Conservation (phyloP, 2,888 invertebrate species). For the Acleris holmiana region DNA sequence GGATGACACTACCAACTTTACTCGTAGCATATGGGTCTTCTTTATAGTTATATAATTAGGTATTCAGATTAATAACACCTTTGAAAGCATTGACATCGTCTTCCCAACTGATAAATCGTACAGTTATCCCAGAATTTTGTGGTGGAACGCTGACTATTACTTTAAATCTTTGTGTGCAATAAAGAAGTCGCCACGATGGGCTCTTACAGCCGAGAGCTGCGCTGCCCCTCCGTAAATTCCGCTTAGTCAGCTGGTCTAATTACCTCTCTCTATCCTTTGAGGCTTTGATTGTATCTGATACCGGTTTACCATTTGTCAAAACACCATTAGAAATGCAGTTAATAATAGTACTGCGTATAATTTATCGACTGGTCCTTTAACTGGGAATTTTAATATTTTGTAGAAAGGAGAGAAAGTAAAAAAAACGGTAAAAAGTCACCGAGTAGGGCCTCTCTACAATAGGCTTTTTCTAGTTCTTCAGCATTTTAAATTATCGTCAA, state of each 20-base stretch:
- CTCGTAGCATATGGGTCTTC: no score
- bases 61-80: no score
- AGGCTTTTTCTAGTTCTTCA: no score
- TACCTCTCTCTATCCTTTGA: conserved; percentile 55
- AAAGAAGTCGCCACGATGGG: conserved; percentile 61
- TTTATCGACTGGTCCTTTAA: no score
- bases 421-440: no score
- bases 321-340: conserved; percentile 42
- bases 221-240: conserved; percentile 62
- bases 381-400: no score
- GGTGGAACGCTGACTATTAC: conserved; percentile 53
- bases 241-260: conserved; percentile 70
- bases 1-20: no score
- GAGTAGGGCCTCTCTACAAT: no score
- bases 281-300: conserved; percentile 55
- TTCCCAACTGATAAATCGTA: conserved; percentile 64
- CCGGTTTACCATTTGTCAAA: conserved; percentile 58
- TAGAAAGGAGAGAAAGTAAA: no score
- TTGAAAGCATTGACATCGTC: conserved; percentile 44
- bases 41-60: no score
- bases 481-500: no score
- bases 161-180: conserved; percentile 56
- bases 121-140: conserved; percentile 39
- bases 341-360: conserved; percentile 3
- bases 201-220: conserved; percentile 57